phyloP scores from a whole-genome alignment of 2,888 invertebrate species.

The Ceriagrion tenellum region DNA sequence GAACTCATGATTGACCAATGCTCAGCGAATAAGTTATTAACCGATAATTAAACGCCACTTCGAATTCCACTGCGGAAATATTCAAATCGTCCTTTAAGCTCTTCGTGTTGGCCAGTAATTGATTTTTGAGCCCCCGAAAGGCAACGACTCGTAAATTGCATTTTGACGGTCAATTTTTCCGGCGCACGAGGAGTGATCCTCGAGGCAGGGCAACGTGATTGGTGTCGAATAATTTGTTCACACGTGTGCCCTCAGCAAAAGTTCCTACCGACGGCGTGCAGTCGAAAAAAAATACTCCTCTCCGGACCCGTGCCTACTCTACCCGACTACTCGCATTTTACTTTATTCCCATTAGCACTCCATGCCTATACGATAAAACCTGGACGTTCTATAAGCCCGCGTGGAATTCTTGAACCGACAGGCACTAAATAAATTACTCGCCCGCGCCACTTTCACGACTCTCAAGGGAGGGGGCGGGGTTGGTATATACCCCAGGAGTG shows the following conservation, averaged over 20 bases:
- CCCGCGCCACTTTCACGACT: constrained; percentile 5
- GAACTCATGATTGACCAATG: too few relatives aligned
- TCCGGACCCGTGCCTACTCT: not conserved
- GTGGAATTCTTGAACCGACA: constrained; percentile 12
- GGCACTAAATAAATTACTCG: constrained; percentile 28
- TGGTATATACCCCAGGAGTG: too few relatives aligned
- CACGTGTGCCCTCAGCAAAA: not conserved
- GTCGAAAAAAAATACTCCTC: too few relatives aligned
- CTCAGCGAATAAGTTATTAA: too few relatives aligned
- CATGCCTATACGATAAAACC: not conserved
- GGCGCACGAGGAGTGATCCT: not conserved
- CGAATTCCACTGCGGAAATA: too few relatives aligned
- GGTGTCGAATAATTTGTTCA: not conserved
- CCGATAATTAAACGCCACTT: too few relatives aligned
- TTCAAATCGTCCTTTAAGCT: too few relatives aligned
- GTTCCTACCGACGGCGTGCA: not conserved
- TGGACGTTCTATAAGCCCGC: not conserved
- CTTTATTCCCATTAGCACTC: not conserved
- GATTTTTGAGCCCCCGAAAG: not conserved
- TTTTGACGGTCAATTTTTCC: not conserved
- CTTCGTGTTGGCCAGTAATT: not conserved
- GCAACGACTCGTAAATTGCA: not conserved
- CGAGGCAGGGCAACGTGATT: not conserved
- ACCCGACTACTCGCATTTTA: not conserved
- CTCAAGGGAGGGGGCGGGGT: not conserved